Base-by-base conservation (phyloP, 1,140 invertebrate genomes). In the Formica exsecta region DNA sequence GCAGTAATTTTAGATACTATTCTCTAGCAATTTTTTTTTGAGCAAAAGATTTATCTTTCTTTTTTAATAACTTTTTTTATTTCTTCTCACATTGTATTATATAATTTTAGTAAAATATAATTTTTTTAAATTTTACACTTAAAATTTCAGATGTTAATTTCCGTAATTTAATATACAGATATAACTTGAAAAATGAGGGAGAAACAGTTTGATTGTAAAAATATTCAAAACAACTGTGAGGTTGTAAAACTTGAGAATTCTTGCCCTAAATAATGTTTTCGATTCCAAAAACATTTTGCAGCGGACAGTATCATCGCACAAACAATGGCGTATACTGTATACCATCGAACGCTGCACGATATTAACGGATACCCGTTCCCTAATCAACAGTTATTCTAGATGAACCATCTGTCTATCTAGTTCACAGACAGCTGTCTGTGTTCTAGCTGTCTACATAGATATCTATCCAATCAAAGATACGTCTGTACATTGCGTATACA, bases 341-440 rank as follows among this genome's bases (percentile, higher is more conserved):
- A 41, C 36, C 41, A 70, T 71, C 38, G 65, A 73, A 0, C 19
- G 8, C 38, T 83, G 65, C 25, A n/a, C 54, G 38, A n/a, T 83
- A 83, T 80, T 83, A 83, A 74, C 79, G 13, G 77, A 71, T 71
- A 54, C 36, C 48, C 19, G 13, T 29, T 19, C 29, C 16, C 79
- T 83, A 74, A 73, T 83, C 79, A 83, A 83, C 68, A 83, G 79
- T 83, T 83, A 83, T 83, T 83, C 79, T 73, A 73, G 79, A 73
- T 83, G 68, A 83, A 74, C 51, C 79, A 73, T 83, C 79, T 73
- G 54, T 71, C 79, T 81, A 81, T 83, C 54, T 74, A 83, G 38
- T 6, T 83, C 54, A 59, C 13, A 44, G 66, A 71, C 54, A 8
- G 19, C 29, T 61, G 68, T 13, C 54, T 48, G 16, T 44, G 9